Base-by-base conservation (phyloP, 2,797 vertebrate genomes). In the Intellagama lesueurii region DNA sequence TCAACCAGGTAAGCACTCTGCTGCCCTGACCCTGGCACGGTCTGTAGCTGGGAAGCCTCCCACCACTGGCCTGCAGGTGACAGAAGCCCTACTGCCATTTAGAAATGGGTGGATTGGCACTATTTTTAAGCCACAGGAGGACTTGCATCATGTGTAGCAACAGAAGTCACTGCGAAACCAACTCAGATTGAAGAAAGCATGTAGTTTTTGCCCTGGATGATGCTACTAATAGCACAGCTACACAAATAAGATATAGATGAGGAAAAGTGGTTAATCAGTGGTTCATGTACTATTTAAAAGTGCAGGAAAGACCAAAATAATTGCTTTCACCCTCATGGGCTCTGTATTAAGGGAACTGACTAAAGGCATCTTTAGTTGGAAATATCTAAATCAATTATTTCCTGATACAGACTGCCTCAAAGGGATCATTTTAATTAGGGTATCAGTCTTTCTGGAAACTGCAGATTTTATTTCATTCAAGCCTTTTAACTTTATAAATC, bases 321-420 rank as follows among this genome's bases (percentile, higher is more conserved):
- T 92, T 88, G 73, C 90, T 94, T 92, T 56, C 68, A 93, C 84
- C 90, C 92, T 91, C 86, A 87, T 93, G 92, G 78, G 91, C 85
- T 91, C 87, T 91, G 44, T 75, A 93, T 47, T 88, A 92, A 94
- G 80, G 90, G 66, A 93, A 95, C 66, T 85, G 89, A 90, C 47
- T 5, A 92, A 94, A 96, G 87, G 88, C 72, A 90, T 92, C 90
- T 94, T 93, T 89, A 94, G 86, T 88, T 94, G 93, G 86, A 95
- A 92, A 92, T 91, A 95, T 92, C 91, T 95, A 95, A 94, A 95
- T 95, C 93, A 95, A 92, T 96, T 96, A 96, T 94, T 91, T 91
- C 90, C 88, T 89, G 90, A 89, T 85, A 93, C 89, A 90, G 80
- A 73, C 83, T 92, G 56, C 87, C 93, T 95, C 95, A 95, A 79